Evolutionary conservation across 2,888 invertebrate genomes (phyloP), one percentile per base, ranked within the genome.

Genomic region (Cotesia congregata): DNA sequence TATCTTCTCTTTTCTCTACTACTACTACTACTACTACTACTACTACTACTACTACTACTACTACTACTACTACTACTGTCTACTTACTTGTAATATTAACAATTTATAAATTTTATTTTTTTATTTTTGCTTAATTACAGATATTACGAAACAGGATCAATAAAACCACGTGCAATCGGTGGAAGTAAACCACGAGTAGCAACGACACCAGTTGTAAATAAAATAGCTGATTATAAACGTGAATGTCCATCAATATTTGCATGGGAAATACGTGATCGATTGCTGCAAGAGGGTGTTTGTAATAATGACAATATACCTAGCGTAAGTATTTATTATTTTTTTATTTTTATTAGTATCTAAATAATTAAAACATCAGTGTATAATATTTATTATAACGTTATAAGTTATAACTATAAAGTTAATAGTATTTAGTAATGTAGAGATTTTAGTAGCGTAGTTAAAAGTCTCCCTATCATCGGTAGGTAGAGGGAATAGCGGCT

Each of bases 161-260:
- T 98, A 90, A 96, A 97, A 91, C 98, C 98, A 62, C 94, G 98
- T 79, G 98, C 98, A 83, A 98, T 98, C 89, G 98, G 98, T 79
- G 98, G 98, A 80, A 97, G 97, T 76, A 98, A 98, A 90, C 98
- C 98, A 9, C 93, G 98, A 83, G 98, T 98, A 78, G 98, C 97
- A 79, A 98, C 98, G 72, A 95, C 95, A 74, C 95, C 95, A 64
- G 98, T 98, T 81, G 98, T 98, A 82, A 94, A 94, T 90, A 97
- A 97, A 91, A 98, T 98, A 85, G 97, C 98, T 75, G 96, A 97
- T 89, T 98, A 97, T 93, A 98, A 98, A 91, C 92, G 98, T 74
- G 98, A 98, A 90, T 98, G 98, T 90, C 98, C 98, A 59, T 97
- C 97, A 84, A 98, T 98, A 90, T 98, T 98, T 91, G 98, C 98